Evolutionary conservation across 53 echinoderm and acorn worm species (phyloP).

Genomic region (Glandiceps talaboti): DNA sequence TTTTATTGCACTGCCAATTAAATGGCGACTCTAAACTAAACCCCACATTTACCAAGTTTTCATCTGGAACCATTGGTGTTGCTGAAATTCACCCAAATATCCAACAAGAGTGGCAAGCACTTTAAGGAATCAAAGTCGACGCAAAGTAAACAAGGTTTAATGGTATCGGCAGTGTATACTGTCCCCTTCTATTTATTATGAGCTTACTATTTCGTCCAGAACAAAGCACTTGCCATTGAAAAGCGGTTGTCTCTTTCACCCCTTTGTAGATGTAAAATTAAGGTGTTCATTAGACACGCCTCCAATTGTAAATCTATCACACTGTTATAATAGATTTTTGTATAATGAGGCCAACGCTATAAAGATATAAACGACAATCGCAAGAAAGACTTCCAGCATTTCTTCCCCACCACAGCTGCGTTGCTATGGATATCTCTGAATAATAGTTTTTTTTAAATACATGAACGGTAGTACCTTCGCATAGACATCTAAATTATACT

Average conservation of each 20-base stretch:
- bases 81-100: background rate
- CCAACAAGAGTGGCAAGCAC: background rate
- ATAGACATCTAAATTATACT: too few species aligned
- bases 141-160: background rate
- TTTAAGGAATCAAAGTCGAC: background rate
- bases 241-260: background rate
- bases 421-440: background rate
- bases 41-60: background rate
- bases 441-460: background rate
- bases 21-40: background rate
- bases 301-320: background rate
- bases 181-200: background rate
- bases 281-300: background rate
- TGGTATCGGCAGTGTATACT: background rate
- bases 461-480: too few species aligned
- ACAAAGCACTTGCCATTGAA: background rate
- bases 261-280: background rate
- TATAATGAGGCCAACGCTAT: background rate
- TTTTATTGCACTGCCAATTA: background rate
- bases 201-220: background rate
- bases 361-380: background rate
- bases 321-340: background rate
- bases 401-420: background rate
- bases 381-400: background rate
- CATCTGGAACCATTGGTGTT: background rate